Evolutionary conservation across 2,797 vertebrate species (phyloP), one percentile per base, ranked within the genome.

Genomic region (Rachycentron canadum): DNA sequence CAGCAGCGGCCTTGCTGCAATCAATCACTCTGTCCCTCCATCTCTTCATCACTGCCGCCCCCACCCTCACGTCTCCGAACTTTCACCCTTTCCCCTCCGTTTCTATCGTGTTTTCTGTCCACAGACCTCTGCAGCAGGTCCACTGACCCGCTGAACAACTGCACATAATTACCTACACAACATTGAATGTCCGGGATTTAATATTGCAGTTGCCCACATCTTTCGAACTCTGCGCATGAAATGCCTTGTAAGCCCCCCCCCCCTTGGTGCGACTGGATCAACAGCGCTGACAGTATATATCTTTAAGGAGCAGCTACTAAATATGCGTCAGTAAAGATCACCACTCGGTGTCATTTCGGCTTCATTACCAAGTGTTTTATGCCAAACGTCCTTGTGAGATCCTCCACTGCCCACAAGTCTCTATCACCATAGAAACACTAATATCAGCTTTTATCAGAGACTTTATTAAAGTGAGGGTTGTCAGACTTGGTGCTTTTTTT

Each of bases 1-100:
- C 83, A 56, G 66, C 40, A 23, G 76, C 53, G 17, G 77, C 79
- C 60, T 81, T 68, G 69, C 78, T 57, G 79, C 74, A 78, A 78
- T 91, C 90, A 65, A 86, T 92, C 90, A 82, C 78, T 69, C 50
- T 74, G 60, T 49, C 70, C 69, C 69, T 78, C 60, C 74, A n/a
- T 76, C 83, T 64, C 74, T 65, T 68, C 82, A 77, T 82, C 82
- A 41, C 32, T 49, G 32, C 63, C 73, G 73, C 30, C 12, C 12
- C 38, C 23, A 3, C 23, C 14, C 58, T 62, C 75, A 34, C 49
- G 26, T 41, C 55, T 53, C 23, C 69, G 62, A 66, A 67, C 88
- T 86, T 73, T 85, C 40, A 64, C 94, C 94, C 66, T 58, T 23
- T 36, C 8, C 28, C 40, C 61, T 34, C 59, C 17, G 1, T 50